Evolutionary conservation across 2,797 vertebrate genomes (phyloP).

Genomic region (Malurus leucopterus): DNA sequence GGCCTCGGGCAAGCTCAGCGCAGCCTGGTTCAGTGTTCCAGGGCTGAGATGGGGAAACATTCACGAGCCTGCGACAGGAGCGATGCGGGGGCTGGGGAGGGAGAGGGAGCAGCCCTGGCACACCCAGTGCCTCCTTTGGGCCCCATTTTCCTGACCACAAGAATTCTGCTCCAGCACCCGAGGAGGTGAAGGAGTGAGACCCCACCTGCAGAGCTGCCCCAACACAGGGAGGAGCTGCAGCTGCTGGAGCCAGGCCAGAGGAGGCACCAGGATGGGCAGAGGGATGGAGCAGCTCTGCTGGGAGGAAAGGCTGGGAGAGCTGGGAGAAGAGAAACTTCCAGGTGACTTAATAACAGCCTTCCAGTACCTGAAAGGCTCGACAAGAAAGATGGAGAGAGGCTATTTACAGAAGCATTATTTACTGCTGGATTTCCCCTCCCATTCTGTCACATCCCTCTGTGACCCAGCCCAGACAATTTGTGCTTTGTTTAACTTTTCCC

Average conservation of each 20-base stretch:
- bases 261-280: background rate
- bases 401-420: background rate
- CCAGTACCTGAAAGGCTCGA: fast-evolving
- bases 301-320: background rate
- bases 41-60: background rate
- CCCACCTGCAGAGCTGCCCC: background rate
- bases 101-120: background rate
- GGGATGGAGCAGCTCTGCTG: background rate
- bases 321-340: background rate
- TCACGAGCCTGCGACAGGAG: fast-evolving
- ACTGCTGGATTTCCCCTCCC: background rate
- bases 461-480: background rate
- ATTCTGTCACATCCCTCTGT: fast-evolving
- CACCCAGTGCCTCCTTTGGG: background rate
- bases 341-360: fast-evolving
- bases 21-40: background rate
- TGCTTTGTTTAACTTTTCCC: background rate
- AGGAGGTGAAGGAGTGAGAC: background rate
- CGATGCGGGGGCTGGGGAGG: fast-evolving
- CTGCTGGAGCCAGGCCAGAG: background rate
- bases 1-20: background rate
- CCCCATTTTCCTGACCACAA: background rate
- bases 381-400: background rate
- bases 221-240: background rate
- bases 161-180: background rate